Base-by-base conservation (phyloP, 2,888 invertebrate species). In the Pachliopta kotzebuea region DNA sequence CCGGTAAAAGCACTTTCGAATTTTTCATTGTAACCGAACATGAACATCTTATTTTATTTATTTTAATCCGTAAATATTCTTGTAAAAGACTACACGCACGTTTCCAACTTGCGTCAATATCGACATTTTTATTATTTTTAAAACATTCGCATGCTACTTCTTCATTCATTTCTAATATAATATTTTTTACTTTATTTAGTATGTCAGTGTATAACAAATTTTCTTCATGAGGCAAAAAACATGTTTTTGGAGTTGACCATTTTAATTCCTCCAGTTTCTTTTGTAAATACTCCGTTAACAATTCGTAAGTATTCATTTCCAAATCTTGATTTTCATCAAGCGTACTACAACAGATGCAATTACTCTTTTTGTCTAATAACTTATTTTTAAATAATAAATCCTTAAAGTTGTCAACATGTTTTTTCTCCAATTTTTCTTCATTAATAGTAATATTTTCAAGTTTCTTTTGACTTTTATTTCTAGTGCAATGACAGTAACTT, bases 11-110 rank as follows among this genome's bases (percentile, higher is more conserved):
- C 1, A 63, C 62, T 20, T 79, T 71, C 68, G 77, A 77, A 60
- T 70, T 74, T 50, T 78, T 70, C 21, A 76, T 73, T 54, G 70
- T 69, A 8, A 74, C 63, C 56, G 73, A 63, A 72, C 87, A 87
- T 42, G 75, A 68, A 70, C 88, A 88, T 67, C 86, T 78, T 17
- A 84, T 82, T 56, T 81, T 82, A 67, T 85, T 80, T 24, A 91
- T 81, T 85, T 91, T 91, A 0, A 80, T 76, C 76, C 84, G 87
- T 54, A 91, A 76, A 76, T 90, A 91, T 75, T 91, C 91, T 76
- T 88, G 84, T 61, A 91, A 73, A 70, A 91, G 75, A 55, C 77
- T 78, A 66, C 86, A 86, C 1, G 87, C 90, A 71, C 90, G 81
- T 21, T 81, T 81, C 87, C 88, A 90, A 72, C 82, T 87, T n/a